Evolutionary conservation across 1,140 invertebrate species (phyloP), one percentile per base, ranked within the genome.

Genomic region (Asbolus verrucosus): DNA sequence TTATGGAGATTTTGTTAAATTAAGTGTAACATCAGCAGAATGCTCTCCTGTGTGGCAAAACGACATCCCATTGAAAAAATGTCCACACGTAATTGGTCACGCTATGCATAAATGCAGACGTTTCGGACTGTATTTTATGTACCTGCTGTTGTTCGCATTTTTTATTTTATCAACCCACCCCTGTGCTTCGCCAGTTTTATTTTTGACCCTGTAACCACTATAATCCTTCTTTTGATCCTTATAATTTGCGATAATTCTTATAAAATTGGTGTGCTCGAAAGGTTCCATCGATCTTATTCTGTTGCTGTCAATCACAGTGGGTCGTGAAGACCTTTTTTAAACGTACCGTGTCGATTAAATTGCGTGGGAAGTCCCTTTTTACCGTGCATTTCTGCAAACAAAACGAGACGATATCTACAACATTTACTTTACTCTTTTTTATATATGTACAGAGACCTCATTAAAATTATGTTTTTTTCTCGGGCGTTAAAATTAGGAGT

Each of bases 351-450:
- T 54, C 46, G 46, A 54, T 54, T 54, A 54, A 54, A 27, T 24
- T 54, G 46, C 46, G 46, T 54, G 46, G 46, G 46, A 54, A 54
- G 21, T 27, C 21, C 21, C 46, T 54, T 27, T 54, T 54, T n/a
- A n/a, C n/a, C n/a, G n/a, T n/a, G n/a, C n/a, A n/a, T n/a, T n/a
- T n/a, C n/a, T n/a, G n/a, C n/a, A n/a, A n/a, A n/a, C n/a, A n/a
- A n/a, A n/a, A n/a, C 46, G 24, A 8, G 8, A 27, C 24, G 8
- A 27, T 27, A 27, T 27, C 8, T 27, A 27, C 24, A 27, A n/a
- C n/a, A n/a, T n/a, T n/a, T n/a, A n/a, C n/a, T n/a, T n/a, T n/a
- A n/a, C n/a, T n/a, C n/a, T n/a, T n/a, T n/a, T n/a, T n/a, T n/a
- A n/a, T 30, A 30, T 8, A 30, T 30, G 6, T 36, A 2, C 33